A percentile compares a stretch with the other conserved stretches of the same genome.
phyloP scores from a whole-genome alignment of 1,140 invertebrate genomes.

The Drosophila sp. region DNA sequence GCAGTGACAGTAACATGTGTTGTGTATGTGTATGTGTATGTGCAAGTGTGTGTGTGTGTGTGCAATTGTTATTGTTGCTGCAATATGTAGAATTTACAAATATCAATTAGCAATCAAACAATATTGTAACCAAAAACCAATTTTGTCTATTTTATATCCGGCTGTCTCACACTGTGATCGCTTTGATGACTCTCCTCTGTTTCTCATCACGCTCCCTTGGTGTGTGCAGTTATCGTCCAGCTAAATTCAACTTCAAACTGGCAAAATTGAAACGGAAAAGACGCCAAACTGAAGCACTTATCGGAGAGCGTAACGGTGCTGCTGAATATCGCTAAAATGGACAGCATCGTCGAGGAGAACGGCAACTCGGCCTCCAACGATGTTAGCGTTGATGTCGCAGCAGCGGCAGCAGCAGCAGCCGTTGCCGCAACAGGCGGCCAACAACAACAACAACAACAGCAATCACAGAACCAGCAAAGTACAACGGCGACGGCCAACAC shows the following conservation, averaged over 20 bases:
- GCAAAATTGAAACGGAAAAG: constrained; percentile 77
- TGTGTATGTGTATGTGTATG: constrained; percentile 22
- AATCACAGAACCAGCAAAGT: constrained; percentile 73
- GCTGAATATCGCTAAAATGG: constrained; percentile 88
- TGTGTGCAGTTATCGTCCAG: constrained; percentile 36
- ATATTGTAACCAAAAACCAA: constrained; percentile 44
- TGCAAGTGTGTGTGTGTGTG: constrained; percentile 21
- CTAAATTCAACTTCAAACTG: constrained; percentile 62
- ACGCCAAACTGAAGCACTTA: constrained; percentile 84
- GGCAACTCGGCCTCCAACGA: constrained; percentile 87
- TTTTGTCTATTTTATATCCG: constrained; percentile 1
- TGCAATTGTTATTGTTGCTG: constrained; percentile 30
- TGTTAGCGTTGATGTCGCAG: constrained; percentile 85
- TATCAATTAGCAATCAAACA: constrained; percentile 35
- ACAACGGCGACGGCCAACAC: constrained; percentile 66
- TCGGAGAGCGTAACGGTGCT: constrained; percentile 84
- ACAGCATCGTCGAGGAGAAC: constrained; percentile 95
- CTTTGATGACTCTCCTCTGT: background rate
- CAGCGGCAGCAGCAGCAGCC: constrained; percentile 85
- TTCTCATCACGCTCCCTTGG: background rate
- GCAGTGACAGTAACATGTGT: constrained; percentile 23
- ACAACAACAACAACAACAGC: constrained; percentile 80
- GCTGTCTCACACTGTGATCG: constrained; percentile 10
- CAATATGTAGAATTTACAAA: constrained; percentile 33
- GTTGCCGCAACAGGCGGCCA: constrained; percentile 58